A percentile compares a stretch with the other conserved stretches of the same genome.
phyloP scores from a whole-genome alignment of 2,113 vertebrate genomes.

The Narcine bancroftii region DNA sequence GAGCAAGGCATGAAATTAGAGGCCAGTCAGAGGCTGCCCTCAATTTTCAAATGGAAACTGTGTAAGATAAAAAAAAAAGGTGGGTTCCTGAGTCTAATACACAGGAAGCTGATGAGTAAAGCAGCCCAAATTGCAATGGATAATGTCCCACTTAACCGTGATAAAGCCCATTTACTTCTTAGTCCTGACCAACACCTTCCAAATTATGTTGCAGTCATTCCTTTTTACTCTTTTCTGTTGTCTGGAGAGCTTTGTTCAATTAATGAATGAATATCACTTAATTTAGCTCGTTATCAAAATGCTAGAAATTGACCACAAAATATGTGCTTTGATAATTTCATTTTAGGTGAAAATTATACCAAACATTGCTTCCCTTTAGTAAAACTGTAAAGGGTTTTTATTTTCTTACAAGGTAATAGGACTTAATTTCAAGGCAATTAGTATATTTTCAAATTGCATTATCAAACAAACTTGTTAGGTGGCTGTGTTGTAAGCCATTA shows the following conservation, averaged over 20 bases:
- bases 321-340: not conserved
- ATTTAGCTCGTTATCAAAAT: not conserved
- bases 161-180: constrained; percentile 24
- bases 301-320: not conserved
- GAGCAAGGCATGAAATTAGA: constrained; percentile 35
- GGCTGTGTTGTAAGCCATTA: not conserved
- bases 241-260: not conserved
- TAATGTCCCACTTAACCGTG: not conserved
- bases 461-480: not conserved
- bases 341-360: too few relatives aligned
- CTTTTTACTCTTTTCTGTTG: not conserved
- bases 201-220: constrained; percentile 24
- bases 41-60: constrained; percentile 38
- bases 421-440: constrained; percentile 15
- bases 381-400: not conserved
- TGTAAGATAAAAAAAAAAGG: constrained; percentile 37
- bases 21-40: constrained; percentile 38
- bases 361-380: not conserved
- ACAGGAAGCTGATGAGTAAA: constrained; percentile 33
- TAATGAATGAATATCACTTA: constrained; percentile 2
- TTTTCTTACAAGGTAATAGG: not conserved
- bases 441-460: not conserved
- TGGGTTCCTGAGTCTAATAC: constrained; percentile 26
- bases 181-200: constrained; percentile 19
- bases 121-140: constrained; percentile 34